Evolutionary conservation across 2,888 invertebrate genomes (phyloP).

Genomic region (Tethea ocularis): DNA sequence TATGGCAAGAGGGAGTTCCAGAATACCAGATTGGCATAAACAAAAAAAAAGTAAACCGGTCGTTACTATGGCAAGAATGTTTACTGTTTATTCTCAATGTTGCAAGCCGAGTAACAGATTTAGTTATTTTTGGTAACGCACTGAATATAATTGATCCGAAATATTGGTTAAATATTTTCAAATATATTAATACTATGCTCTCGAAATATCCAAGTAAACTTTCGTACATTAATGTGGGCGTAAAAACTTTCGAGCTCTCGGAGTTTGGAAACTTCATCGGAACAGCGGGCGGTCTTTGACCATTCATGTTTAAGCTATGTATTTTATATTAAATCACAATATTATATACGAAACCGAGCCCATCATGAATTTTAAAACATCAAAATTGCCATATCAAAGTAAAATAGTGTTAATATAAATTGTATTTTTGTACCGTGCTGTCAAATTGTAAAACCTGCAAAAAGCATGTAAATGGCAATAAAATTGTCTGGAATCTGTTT

Average conservation of each 20-base stretch:
- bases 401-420: not conserved
- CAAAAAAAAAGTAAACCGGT: constrained; percentile 15
- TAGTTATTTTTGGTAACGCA: not conserved
- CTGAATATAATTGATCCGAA: not conserved
- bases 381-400: not conserved
- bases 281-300: constrained; percentile 4
- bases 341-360: not conserved
- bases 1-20: constrained; percentile 14
- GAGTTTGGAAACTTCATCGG: not conserved
- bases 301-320: not conserved
- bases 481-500: not conserved
- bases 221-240: not conserved
- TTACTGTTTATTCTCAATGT: not conserved
- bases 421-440: not conserved
- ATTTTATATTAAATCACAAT: not conserved
- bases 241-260: not conserved
- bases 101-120: not conserved
- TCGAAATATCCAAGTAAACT: not conserved
- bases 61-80: constrained; percentile 9
- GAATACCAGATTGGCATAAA: constrained; percentile 23
- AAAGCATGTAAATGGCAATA: not conserved
- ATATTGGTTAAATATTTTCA: not conserved
- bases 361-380: not conserved
- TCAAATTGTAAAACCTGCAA: not conserved
- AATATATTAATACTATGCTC: not conserved